Percentiles rank a stretch among this genome's conserved stretches.
Evolutionary conservation across 2,888 invertebrate genomes (phyloP).

Genomic region (Nemotelus pantherinus): DNA sequence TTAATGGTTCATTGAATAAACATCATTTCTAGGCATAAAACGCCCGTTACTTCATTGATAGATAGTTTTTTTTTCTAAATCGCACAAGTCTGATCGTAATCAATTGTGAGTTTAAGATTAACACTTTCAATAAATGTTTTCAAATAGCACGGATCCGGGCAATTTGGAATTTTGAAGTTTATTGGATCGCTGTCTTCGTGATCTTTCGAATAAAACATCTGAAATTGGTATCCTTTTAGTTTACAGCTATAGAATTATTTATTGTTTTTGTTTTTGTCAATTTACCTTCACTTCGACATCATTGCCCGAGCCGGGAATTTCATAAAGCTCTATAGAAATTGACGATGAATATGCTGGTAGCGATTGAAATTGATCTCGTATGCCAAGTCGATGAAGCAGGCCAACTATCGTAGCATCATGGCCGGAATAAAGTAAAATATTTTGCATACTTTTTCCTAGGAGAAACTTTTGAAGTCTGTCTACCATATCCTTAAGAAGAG

Average conservation of each 20-base stretch:
- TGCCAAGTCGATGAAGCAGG: conserved; percentile 65
- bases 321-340: conserved; percentile 74
- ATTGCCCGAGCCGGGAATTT: conserved; percentile 54
- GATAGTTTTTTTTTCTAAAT: neutral
- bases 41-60: neutral
- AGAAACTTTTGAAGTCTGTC: neutral
- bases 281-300: conserved; percentile 68
- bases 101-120: neutral
- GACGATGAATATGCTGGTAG: conserved; percentile 79
- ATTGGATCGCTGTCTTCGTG: neutral
- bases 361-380: conserved; percentile 65
- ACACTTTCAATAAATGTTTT: neutral
- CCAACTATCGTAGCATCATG: conserved; percentile 6
- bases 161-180: neutral
- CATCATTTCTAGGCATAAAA: neutral
- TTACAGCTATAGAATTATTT: neutral
- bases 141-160: neutral
- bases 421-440: conserved; percentile 11
- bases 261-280: neutral
- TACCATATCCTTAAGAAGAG: conserved; percentile 13
- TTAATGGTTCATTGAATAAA: too few relatives aligned
- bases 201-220: neutral
- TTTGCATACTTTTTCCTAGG: neutral
- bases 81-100: neutral
- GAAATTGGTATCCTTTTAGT: neutral